Evolutionary conservation across 1,140 invertebrate genomes (phyloP), one percentile per base, ranked within the genome.

Genomic region (Aradophagus sp.): DNA sequence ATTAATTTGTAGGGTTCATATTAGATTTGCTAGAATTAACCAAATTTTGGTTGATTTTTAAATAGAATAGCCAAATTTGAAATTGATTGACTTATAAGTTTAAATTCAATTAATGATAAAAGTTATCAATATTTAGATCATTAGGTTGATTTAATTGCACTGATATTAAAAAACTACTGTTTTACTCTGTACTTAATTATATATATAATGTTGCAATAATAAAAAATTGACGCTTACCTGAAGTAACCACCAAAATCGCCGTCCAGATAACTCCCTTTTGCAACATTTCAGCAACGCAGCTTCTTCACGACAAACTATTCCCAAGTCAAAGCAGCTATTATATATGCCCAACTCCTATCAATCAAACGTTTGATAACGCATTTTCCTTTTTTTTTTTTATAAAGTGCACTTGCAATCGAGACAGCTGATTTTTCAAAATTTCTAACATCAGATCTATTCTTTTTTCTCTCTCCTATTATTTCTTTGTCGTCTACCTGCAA

Each of bases 281-380:
- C 50, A 48, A 50, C 39, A 56, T 55, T 41, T 47, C 12, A 29
- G 35, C 32, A 14, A 38, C 27, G 19, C 5, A 39, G 39, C 16
- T 47, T 38, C 20, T 41, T 20, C 17, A 48, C 61, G 42, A 55
- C 23, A 13, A 66, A 50, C 32, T 42, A 50, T 48, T 32, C 10
- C 17, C 15, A 5, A 3, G 26, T 11, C n/a, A 1, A 41, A 6
- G 14, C 1, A 15, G 15, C 26, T 10, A 27, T 65, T 55, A 65
- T 65, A 65, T 55, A 65, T 6, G 3, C 11, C 6, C 10, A 14
- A 2, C 15, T 45, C 23, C 11, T 63, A 45, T 45, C 41, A 52
- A 52, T 36, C 17, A 34, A 23, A 27, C 35, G 16, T 12, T 39
- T 5, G 47, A 62, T 62, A 62, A 62, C 34, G 10, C 1, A 41